Evolutionary conservation across 2,888 invertebrate genomes (phyloP).

Genomic region (Deilephila porcellus): DNA sequence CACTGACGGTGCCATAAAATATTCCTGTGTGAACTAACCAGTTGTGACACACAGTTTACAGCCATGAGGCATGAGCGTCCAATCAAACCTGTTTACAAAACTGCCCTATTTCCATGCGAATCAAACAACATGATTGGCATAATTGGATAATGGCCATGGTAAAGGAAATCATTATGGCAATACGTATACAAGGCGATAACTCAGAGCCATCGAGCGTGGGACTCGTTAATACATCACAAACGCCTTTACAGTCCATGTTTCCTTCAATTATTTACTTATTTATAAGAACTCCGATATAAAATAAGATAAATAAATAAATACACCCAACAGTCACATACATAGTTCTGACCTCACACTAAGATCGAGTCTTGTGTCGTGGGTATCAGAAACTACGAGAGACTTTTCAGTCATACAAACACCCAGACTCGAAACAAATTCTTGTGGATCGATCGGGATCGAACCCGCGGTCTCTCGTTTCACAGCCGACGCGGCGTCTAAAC

Average conservation of each 20-base stretch:
- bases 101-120: constrained; percentile 17
- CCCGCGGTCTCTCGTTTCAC: no score
- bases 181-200: neutral
- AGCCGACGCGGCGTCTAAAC: no score
- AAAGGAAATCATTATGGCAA: constrained; percentile 15
- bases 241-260: neutral
- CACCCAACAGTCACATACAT: no score
- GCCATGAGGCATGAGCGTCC: neutral
- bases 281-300: no score
- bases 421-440: no score
- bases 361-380: no score
- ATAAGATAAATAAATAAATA: no score
- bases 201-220: neutral
- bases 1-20: neutral
- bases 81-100: constrained; percentile 17
- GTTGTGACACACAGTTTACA: neutral
- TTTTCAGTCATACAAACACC: no score
- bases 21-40: neutral
- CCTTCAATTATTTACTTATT: neutral
- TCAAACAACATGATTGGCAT: constrained; percentile 13
- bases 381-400: no score
- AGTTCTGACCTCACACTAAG: no score
- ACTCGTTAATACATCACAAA: neutral
- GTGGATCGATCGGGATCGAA: no score
- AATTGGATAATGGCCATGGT: constrained; percentile 13